A percentile compares a stretch with the other conserved stretches of the same genome.
phyloP scores from a whole-genome alignment of 2,113 vertebrate species.

The Turdus rufiventris region DNA sequence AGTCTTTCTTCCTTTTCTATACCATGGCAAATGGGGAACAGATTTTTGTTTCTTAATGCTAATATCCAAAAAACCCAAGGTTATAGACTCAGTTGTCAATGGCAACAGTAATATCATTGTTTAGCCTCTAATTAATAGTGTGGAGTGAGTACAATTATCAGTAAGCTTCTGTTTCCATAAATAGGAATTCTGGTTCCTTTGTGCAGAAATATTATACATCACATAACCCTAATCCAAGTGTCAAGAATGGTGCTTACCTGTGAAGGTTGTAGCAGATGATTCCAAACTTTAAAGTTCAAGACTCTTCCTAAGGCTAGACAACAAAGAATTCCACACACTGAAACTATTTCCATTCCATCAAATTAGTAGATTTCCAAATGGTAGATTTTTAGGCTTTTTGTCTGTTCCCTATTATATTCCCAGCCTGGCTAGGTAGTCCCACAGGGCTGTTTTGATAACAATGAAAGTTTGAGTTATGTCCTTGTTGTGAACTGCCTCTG shows the following conservation, averaged over 20 bases:
- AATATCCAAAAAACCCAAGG: not conserved
- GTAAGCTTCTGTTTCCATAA: not conserved
- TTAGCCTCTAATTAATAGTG: slow-evolving; percentile 14
- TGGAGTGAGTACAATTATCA: not conserved
- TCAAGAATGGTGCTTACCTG: not conserved
- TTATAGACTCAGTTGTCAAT: not conserved
- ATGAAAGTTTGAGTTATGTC: not conserved
- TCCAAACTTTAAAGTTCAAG: not conserved
- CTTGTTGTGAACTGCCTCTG: not conserved
- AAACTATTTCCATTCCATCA: not conserved
- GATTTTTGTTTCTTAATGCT: not conserved
- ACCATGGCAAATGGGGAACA: not conserved
- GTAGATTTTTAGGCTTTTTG: not conserved
- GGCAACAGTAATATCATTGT: slow-evolving; percentile 6
- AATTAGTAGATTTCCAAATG: not conserved
- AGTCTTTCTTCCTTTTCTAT: not conserved
- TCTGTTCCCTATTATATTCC: not conserved
- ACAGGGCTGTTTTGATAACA: not conserved
- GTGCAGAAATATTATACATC: not conserved
- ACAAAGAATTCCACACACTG: not conserved
- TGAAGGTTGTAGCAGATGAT: not conserved
- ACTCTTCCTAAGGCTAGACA: not conserved
- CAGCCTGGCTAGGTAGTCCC: not conserved
- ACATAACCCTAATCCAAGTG: not conserved
- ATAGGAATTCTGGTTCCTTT: not conserved